Percentiles rank a stretch among this genome's conserved stretches.
Conservation (phyloP, 1,140 invertebrate genomes). For the Lordiphosa stackelbergi region DNA sequence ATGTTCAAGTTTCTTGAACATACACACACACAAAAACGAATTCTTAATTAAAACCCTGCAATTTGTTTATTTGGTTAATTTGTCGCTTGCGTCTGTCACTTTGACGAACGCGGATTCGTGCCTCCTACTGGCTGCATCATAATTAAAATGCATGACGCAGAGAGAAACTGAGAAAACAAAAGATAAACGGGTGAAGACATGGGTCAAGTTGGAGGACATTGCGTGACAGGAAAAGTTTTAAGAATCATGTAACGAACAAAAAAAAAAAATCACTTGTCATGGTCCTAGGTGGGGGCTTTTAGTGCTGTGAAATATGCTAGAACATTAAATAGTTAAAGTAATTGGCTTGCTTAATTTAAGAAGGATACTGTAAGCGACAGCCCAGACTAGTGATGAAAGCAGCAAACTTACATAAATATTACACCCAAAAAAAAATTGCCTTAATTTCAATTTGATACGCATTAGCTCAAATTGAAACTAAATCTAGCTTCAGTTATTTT, state of each 20-base stretch:
- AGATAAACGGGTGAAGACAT: slow-evolving; percentile 40
- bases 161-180: slow-evolving; percentile 25
- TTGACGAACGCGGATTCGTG: slow-evolving; percentile 49
- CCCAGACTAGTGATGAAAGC: no score
- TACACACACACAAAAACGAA: neutral
- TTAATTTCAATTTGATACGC: no score
- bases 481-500: no score
- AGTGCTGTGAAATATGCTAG: no score
- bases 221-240: slow-evolving; percentile 10
- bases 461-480: no score
- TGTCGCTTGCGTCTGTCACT: slow-evolving; percentile 49
- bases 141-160: slow-evolving; percentile 64
- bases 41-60: slow-evolving; percentile 56
- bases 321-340: no score
- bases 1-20: slow-evolving; percentile 43
- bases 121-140: slow-evolving; percentile 45
- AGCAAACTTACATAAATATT: no score
- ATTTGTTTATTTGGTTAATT: slow-evolving; percentile 71
- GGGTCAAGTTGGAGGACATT: slow-evolving; percentile 66
- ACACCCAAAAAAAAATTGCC: no score
- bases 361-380: no score
- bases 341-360: no score
- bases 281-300: neutral
- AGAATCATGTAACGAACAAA: neutral
- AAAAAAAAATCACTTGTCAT: neutral